These are phyloP conservation scores for Arbacia lixula DNA, from an alignment of 53 echinoderm and acorn worm genomes.

Conservation along the genomic window DNA sequence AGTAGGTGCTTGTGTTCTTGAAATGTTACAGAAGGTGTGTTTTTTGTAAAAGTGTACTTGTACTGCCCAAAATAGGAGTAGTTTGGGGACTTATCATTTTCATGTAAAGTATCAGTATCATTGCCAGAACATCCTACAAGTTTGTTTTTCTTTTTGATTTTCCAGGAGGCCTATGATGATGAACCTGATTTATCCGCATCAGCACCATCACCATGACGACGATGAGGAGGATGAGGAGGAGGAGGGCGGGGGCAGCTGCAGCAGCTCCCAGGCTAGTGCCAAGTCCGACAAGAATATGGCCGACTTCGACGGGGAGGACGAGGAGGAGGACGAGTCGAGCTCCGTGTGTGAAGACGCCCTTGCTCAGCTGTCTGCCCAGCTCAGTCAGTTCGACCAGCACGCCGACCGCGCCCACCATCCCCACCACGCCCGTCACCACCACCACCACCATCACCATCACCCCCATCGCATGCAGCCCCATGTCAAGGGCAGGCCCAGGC, in stretches of 20 bases:
- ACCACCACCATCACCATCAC: slow-evolving; percentile 56
- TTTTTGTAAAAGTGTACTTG: too few relatives aligned
- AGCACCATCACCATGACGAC: slow-evolving; percentile 43
- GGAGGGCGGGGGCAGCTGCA: slow-evolving; percentile 78
- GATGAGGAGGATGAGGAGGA: slow-evolving; percentile 60
- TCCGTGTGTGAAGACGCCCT: slow-evolving; percentile 77
- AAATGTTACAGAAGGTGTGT: too few relatives aligned
- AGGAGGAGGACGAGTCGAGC: slow-evolving; percentile 71
- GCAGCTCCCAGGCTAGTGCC: slow-evolving; percentile 89
- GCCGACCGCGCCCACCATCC: slow-evolving; percentile 56
- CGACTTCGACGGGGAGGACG: slow-evolving; percentile 91
- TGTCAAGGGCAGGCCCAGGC: slow-evolving; percentile 47
- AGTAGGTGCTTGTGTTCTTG: too few relatives aligned
- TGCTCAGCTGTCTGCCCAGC: slow-evolving; percentile 79
- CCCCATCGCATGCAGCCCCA: slow-evolving; percentile 39
- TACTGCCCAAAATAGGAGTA: too few relatives aligned
- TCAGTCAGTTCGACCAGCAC: slow-evolving; percentile 71
- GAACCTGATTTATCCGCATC: slow-evolving; percentile 46
- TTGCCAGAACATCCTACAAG: not conserved
- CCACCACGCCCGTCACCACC: slow-evolving; percentile 65
- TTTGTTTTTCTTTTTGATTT: not conserved
- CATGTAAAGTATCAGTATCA: too few relatives aligned
- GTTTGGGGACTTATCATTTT: too few relatives aligned
- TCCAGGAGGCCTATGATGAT: slow-evolving; percentile 40
- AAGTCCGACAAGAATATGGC: slow-evolving; percentile 96